Base-by-base conservation (phyloP, 2,888 invertebrate genomes). In the Drosophila tanythrix region DNA sequence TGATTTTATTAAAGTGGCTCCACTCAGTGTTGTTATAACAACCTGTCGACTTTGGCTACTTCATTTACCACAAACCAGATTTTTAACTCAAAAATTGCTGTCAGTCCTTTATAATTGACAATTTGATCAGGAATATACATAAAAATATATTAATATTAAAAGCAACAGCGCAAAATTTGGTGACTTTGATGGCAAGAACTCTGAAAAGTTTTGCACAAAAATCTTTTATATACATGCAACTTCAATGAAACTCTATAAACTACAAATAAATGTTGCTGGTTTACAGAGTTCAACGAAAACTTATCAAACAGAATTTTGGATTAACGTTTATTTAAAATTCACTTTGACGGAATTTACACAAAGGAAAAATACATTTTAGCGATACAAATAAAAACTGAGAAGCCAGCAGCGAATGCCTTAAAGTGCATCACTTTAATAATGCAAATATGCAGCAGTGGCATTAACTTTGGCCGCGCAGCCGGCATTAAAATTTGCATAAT, bases 381-480 rank as follows among this genome's bases (percentile, higher is more conserved):
- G 31, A 61, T 46, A 55, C 55, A 62, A 51, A 56, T 56, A n/a
- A 46, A 46, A 46, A 59, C 67, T 65, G 66, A 38, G 8, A n/a
- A 27, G 50, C 57, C 56, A 82, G 3, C 15, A 18, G 40, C 57
- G 56, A 82, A 71, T 74, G 57, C 66, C 69, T 86, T 83, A 85
- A 88, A 88, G 84, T 83, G 87, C 87, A 88, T 74, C 73, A 81
- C 81, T 85, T 85, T 83, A 78, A 78, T 80, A 82, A 88, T 86
- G 89, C 89, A 88, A 88, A 85, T 79, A 77, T 83, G 74, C 70
- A 77, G 79, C 79, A 80, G 80, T 72, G 63, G 87, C 83, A 85
- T 86, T 85, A 82, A 87, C 78, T 88, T 81, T 81, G 68, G 75
- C 70, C 71, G 69, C 60, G 67, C 82, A 72, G 50, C 40, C 43